phyloP scores from a whole-genome alignment of 1,140 invertebrate genomes.

The Orussus abietinus region DNA sequence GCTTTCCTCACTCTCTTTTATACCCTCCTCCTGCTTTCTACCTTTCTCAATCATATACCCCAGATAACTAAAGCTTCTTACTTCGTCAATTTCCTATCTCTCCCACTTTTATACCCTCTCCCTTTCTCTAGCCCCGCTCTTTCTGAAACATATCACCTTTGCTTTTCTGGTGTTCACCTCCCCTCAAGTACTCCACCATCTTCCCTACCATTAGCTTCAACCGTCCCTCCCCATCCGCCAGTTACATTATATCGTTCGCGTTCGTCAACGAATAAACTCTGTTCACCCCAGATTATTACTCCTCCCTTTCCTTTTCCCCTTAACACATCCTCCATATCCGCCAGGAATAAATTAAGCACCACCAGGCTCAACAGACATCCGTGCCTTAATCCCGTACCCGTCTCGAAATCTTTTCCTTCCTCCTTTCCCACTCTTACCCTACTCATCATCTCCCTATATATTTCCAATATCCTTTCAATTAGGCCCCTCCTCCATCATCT shows the following conservation, averaged over 20 bases:
- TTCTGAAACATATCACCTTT: no score
- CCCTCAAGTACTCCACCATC: slow-evolving; percentile 1
- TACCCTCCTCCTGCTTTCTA: no score
- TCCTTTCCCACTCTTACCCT: slow-evolving; percentile 2
- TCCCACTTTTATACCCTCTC: no score
- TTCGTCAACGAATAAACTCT: slow-evolving; percentile 10
- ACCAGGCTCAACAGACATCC: slow-evolving; percentile 15
- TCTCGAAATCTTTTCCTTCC: slow-evolving; percentile 2
- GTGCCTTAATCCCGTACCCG: slow-evolving; percentile 14
- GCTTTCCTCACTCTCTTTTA: no score
- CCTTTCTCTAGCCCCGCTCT: no score
- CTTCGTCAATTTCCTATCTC: no score
- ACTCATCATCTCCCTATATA: slow-evolving; percentile 6
- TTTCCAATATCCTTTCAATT: slow-evolving; percentile 4
- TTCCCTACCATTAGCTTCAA: no score
- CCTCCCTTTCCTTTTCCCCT: slow-evolving; percentile 7
- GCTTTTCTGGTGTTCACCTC: slow-evolving; percentile 3
- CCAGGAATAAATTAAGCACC: slow-evolving; percentile 18
- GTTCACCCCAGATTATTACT: not conserved
- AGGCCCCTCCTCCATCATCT: not conserved
- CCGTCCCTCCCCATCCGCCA: slow-evolving; percentile 5
- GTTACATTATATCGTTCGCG: slow-evolving; percentile 11
- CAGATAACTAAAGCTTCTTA: no score
- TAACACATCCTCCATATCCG: slow-evolving; percentile 9
- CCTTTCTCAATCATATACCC: no score